Conservation (phyloP, 37 sponge, comb jelly and placozoan species). For the Cladorhizidae sp. region DNA sequence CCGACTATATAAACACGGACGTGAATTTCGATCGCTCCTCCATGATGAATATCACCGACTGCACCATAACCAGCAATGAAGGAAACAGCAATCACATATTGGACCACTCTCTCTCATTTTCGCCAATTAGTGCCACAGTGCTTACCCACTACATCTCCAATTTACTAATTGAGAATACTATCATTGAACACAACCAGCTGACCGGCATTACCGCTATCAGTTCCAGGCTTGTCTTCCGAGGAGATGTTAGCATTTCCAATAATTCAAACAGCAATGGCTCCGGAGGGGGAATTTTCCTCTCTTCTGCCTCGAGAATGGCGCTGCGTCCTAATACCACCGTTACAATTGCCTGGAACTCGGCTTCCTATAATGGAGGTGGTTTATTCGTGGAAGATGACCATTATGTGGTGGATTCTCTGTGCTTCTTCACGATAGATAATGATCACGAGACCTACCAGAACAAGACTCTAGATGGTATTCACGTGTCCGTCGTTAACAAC, state of each 20-base stretch:
- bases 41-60: too few species aligned
- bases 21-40: too few species aligned
- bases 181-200: not conserved
- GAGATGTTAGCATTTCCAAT: slow-evolving; percentile 5
- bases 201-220: slow-evolving; percentile 3
- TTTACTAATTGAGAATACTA: not conserved
- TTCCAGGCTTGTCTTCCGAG: not conserved
- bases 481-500: not conserved
- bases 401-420: not conserved
- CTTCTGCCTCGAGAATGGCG: slow-evolving; percentile 1
- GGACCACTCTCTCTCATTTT: too few species aligned
- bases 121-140: too few species aligned
- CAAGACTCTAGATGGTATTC: not conserved
- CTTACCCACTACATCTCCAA: too few species aligned
- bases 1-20: too few species aligned
- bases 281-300: slow-evolving; percentile 31
- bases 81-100: too few species aligned
- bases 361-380: slow-evolving; percentile 7
- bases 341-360: slow-evolving; percentile 12
- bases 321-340: not conserved
- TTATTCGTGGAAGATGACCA: not conserved
- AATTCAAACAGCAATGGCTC: slow-evolving; percentile 17
- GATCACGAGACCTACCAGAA: not conserved
- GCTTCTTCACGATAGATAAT: slow-evolving; percentile 1
- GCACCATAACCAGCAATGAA: too few species aligned